These are phyloP conservation scores for Agrenia bidenticulata DNA, from an alignment of 2,888 invertebrate genomes.

Conservation along the genomic window DNA sequence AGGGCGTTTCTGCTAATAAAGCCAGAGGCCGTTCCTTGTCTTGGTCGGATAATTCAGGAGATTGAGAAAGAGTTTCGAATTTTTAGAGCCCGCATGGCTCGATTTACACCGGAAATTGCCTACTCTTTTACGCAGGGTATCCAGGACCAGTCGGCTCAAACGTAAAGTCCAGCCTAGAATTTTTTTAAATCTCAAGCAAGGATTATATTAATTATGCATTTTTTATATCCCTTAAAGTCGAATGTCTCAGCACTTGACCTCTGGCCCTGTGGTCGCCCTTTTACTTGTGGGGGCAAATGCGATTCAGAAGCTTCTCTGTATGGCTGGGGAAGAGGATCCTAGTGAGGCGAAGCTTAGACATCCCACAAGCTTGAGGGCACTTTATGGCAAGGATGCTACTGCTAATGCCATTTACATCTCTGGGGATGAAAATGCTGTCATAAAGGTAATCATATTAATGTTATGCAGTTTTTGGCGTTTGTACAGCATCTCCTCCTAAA, in stretches of 20 bases:
- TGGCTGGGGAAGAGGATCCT: conserved; percentile 65
- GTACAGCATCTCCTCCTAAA: background rate
- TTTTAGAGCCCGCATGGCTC: conserved; percentile 71
- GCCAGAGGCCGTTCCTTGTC: conserved; percentile 67
- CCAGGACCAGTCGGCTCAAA: conserved; percentile 58
- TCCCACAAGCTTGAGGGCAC: conserved; percentile 65
- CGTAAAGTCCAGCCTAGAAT: conserved; percentile 51
- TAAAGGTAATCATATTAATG: conserved; percentile 56
- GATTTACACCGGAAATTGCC: conserved; percentile 67
- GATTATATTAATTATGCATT: no score
- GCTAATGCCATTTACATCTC: conserved; percentile 72
- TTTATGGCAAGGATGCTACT: conserved; percentile 68
- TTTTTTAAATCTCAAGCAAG: no score
- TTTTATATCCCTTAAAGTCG: no score
- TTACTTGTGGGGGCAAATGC: conserved; percentile 74
- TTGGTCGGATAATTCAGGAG: conserved; percentile 72
- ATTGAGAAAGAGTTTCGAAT: conserved; percentile 64
- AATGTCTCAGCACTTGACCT: conserved; percentile 66
- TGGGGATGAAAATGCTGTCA: conserved; percentile 61
- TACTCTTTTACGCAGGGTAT: conserved; percentile 65
- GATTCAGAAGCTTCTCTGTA: conserved; percentile 62
- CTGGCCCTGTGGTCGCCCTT: conserved; percentile 69
- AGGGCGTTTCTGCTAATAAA: conserved; percentile 79
- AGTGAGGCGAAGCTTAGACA: conserved; percentile 60
- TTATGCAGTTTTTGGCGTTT: background rate